Conservation (phyloP, 2,113 vertebrate species). For the Saccopteryx leptura region DNA sequence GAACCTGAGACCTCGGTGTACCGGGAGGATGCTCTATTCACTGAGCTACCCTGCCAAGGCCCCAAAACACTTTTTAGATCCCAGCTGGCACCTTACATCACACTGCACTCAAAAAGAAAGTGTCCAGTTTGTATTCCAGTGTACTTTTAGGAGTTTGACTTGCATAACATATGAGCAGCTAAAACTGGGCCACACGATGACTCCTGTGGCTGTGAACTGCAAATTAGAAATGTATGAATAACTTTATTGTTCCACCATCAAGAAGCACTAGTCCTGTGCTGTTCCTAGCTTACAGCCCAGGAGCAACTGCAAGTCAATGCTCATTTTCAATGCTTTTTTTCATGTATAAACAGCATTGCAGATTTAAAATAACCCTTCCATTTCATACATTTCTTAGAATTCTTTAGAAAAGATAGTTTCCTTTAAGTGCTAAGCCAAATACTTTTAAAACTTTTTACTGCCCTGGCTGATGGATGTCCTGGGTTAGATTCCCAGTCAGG, state of each 20-base stretch:
- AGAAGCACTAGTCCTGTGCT: background rate
- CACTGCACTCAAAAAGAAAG: background rate
- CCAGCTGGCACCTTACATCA: background rate
- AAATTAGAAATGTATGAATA: background rate
- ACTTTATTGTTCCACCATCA: background rate
- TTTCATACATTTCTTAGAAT: background rate
- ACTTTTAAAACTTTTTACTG: background rate
- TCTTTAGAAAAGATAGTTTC: constrained; percentile 32
- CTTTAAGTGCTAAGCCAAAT: constrained; percentile 42
- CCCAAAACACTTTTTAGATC: background rate
- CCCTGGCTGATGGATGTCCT: no score
- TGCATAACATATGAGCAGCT: constrained; percentile 3
- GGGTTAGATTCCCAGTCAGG: no score
- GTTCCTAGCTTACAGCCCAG: background rate
- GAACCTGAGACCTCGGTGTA: no score
- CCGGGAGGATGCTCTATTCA: no score
- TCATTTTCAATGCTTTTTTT: background rate
- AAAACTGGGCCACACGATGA: background rate
- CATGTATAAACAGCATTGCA: background rate
- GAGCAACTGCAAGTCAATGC: background rate
- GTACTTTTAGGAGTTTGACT: background rate
- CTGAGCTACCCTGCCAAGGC: no score
- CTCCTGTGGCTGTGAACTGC: background rate
- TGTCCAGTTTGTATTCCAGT: background rate
- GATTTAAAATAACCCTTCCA: constrained; percentile 10